A percentile compares a stretch with the other conserved stretches of the same genome.
Evolutionary conservation across 92 coral and sea anemone species (phyloP).

Genomic region (Micromussa lordhowensis): DNA sequence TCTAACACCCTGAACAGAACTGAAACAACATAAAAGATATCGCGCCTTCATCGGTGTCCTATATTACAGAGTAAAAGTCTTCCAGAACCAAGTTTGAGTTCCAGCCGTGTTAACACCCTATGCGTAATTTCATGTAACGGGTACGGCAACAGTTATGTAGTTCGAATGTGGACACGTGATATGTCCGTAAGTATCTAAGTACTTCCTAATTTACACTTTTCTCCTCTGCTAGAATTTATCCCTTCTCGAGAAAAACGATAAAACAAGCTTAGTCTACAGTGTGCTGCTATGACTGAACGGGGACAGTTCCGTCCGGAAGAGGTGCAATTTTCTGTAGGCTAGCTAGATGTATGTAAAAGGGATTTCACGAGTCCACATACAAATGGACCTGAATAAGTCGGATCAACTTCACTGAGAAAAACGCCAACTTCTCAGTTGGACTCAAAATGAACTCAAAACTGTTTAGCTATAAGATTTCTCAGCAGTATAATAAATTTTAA

Average conservation of each 20-base stretch:
- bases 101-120: constrained; percentile 2
- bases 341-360: constrained; percentile 35
- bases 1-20: constrained; percentile 26
- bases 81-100: constrained; percentile 37
- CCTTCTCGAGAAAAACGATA: constrained; percentile 34
- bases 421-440: constrained; percentile 39
- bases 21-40: constrained; percentile 18
- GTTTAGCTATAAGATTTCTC: constrained; percentile 36
- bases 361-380: constrained; percentile 36
- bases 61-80: constrained; percentile 23
- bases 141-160: constrained; percentile 29
- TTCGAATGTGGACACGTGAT: constrained; percentile 31
- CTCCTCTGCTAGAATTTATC: constrained; percentile 31
- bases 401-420: constrained; percentile 33
- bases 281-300: constrained; percentile 41
- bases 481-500: constrained; percentile 37
- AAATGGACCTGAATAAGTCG: constrained; percentile 30
- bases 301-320: constrained; percentile 31
- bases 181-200: constrained; percentile 36
- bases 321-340: constrained; percentile 34
- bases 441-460: constrained; percentile 35
- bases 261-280: constrained; percentile 31
- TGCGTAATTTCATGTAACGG: constrained; percentile 25
- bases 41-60: constrained; percentile 24
- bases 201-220: constrained; percentile 37